phyloP scores from a whole-genome alignment of 2,113 vertebrate genomes.

The Clarias magur region DNA sequence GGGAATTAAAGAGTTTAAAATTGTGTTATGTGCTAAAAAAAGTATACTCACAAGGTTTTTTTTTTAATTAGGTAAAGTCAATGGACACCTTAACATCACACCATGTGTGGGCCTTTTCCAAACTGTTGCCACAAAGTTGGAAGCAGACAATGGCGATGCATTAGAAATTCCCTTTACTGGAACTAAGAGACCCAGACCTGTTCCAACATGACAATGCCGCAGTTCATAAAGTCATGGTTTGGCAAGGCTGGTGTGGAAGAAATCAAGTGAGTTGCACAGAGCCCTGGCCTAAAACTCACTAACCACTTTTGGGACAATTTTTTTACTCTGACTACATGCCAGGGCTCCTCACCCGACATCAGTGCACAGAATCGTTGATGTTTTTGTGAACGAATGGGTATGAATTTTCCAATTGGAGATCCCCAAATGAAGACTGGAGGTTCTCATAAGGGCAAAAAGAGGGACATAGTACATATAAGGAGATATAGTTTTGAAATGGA shows the following conservation, averaged over 20 bases:
- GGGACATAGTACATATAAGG: not conserved
- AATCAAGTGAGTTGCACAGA: not conserved
- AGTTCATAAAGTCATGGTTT: not conserved
- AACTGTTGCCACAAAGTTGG: not conserved
- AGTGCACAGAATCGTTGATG: not conserved
- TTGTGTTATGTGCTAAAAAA: not conserved
- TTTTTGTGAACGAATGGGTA: not conserved
- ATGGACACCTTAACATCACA: not conserved
- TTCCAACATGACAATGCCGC: not conserved
- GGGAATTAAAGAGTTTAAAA: not conserved
- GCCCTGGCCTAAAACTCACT: not conserved
- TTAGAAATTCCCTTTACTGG: not conserved
- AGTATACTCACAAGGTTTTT: not conserved
- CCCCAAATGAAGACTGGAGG: not conserved
- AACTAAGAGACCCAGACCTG: not conserved
- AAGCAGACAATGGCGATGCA: not conserved
- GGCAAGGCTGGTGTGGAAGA: not conserved
- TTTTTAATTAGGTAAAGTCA: not conserved
- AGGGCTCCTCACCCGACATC: not conserved
- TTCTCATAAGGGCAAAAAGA: not conserved
- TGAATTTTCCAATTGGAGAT: not conserved
- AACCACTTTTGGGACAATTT: not conserved
- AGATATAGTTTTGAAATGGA: not conserved
- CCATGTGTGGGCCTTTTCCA: not conserved
- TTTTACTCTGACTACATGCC: no score